Conservation (phyloP, 2,113 vertebrate genomes). For the Lipophrys pholis region DNA sequence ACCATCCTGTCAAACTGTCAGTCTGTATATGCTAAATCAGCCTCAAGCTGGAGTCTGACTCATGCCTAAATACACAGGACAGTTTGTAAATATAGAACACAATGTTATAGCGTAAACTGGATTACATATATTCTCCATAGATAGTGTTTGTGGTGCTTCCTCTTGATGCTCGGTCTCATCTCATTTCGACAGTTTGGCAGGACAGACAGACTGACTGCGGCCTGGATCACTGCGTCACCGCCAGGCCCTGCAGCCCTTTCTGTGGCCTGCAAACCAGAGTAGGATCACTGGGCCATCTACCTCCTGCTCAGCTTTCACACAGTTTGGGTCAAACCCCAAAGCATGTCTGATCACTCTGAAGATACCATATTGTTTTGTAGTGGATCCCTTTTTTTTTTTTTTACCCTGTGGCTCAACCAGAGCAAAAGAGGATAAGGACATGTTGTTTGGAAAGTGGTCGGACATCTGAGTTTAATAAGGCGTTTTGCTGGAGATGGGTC, state of each 20-base stretch:
- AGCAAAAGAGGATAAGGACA: slow-evolving; percentile 59
- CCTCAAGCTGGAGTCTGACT: slow-evolving; percentile 38
- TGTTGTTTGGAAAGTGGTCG: slow-evolving; percentile 60
- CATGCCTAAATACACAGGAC: slow-evolving; percentile 41
- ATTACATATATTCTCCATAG: slow-evolving; percentile 35
- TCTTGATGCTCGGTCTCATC: slow-evolving; percentile 47
- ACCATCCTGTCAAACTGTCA: slow-evolving; percentile 46
- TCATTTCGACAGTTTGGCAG: slow-evolving; percentile 42
- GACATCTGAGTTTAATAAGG: slow-evolving; percentile 75
- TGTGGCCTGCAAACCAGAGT: slow-evolving; percentile 60
- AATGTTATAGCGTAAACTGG: slow-evolving; percentile 14
- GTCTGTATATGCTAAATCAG: slow-evolving; percentile 40
- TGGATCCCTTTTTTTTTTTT: slow-evolving; percentile 36
- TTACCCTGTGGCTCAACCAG: slow-evolving; percentile 54
- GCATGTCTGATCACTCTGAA: slow-evolving; percentile 64
- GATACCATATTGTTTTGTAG: slow-evolving; percentile 55
- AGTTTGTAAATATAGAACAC: slow-evolving; percentile 46
- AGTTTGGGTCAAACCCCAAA: slow-evolving; percentile 66
- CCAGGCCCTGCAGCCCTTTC: slow-evolving; percentile 51
- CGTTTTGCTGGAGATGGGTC: slow-evolving; percentile 64
- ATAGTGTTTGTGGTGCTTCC: slow-evolving; percentile 30
- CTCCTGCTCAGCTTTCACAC: slow-evolving; percentile 52
- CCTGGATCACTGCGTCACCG: slow-evolving; percentile 53
- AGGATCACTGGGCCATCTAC: slow-evolving; percentile 64
- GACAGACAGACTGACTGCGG: slow-evolving; percentile 62